Conservation (phyloP, 1,140 invertebrate species). For the Nephotettix cincticeps region DNA sequence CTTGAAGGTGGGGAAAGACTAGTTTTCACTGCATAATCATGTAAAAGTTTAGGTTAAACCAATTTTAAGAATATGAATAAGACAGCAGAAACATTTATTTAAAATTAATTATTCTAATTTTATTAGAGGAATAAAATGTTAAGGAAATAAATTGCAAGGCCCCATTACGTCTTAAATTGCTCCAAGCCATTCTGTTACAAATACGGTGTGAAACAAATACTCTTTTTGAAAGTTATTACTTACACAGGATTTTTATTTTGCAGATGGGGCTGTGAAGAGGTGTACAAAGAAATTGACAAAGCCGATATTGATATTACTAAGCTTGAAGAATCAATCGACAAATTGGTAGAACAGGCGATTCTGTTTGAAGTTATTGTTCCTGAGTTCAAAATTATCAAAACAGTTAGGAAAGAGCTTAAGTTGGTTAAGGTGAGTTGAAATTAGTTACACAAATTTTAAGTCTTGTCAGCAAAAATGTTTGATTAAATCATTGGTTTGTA, state of each 20-base stretch:
- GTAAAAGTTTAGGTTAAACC: too few species aligned
- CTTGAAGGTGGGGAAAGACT: too few species aligned
- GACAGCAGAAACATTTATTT: too few species aligned
- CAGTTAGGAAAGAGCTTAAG: conserved; percentile 73
- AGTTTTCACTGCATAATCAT: too few species aligned
- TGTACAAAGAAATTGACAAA: conserved; percentile 74
- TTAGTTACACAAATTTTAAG: not conserved
- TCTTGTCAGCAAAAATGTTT: too few species aligned
- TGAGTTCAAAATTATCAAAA: conserved; percentile 76
- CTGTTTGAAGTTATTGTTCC: conserved; percentile 85
- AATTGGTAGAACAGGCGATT: conserved; percentile 69
- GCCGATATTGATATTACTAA: conserved; percentile 63
- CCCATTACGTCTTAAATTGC: too few species aligned
- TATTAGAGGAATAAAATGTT: too few species aligned
- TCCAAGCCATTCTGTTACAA: too few species aligned
- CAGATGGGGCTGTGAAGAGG: conserved; percentile 63
- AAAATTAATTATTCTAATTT: too few species aligned
- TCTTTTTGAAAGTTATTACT: not conserved
- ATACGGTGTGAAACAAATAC: not conserved
- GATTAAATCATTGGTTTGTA: too few species aligned
- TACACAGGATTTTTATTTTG: not conserved
- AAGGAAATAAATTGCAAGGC: not conserved
- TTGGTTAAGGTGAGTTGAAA: conserved; percentile 60
- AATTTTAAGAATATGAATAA: too few species aligned
- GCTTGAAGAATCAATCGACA: conserved; percentile 68